Evolutionary conservation across 2,113 vertebrate genomes (phyloP).

Genomic region (Cettia cetti): DNA sequence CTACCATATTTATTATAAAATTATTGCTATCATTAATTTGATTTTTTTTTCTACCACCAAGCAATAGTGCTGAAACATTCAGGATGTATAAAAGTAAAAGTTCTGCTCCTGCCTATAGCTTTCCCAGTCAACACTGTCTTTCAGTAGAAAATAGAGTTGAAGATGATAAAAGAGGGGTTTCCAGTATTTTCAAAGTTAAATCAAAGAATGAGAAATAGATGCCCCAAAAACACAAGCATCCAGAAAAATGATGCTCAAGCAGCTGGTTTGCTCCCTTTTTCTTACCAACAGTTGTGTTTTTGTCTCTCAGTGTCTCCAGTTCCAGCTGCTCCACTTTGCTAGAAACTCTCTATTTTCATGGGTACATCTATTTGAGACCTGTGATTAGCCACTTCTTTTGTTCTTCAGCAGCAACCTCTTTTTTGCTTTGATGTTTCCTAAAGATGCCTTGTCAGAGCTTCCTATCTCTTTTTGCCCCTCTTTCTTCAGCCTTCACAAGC

Average conservation of each 20-base stretch:
- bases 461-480: not conserved
- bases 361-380: not conserved
- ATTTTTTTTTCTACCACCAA: not conserved
- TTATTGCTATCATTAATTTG: not conserved
- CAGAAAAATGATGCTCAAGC: not conserved
- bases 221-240: not conserved
- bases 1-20: not conserved
- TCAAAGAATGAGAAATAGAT: not conserved
- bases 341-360: not conserved
- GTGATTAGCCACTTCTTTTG: not conserved
- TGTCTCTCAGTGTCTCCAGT: not conserved
- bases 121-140: not conserved
- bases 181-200: not conserved
- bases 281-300: not conserved
- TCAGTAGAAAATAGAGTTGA: not conserved
- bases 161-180: not conserved
- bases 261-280: not conserved
- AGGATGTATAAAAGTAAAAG: not conserved
- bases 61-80: not conserved
- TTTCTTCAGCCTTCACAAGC: not conserved
- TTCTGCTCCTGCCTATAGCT: not conserved
- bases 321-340: not conserved
- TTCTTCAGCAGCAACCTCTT: not conserved
- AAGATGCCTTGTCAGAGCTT: not conserved
- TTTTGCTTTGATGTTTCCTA: not conserved